A percentile compares a stretch with the other conserved stretches of the same genome.
phyloP scores from a whole-genome alignment of 2,113 vertebrate species.

The Tringa solitaria region DNA sequence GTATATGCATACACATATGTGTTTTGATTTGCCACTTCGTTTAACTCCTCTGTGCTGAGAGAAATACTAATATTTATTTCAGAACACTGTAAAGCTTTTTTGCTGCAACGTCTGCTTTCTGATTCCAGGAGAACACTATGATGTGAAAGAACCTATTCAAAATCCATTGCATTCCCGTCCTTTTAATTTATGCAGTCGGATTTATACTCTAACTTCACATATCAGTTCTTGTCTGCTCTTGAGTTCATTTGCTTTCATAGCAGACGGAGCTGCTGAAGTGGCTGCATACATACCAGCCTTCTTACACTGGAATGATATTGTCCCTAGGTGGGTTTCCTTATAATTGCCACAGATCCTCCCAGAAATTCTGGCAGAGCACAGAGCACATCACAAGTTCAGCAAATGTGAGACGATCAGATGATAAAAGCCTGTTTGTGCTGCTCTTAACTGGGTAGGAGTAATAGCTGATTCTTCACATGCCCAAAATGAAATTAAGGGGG shows the following conservation, averaged over 20 bases:
- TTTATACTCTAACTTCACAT: constrained; percentile 51
- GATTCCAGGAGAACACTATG: constrained; percentile 52
- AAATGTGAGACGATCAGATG: background rate
- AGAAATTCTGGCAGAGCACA: constrained; percentile 31
- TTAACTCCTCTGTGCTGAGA: constrained; percentile 56
- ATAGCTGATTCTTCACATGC: constrained; percentile 32
- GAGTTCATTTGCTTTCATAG: constrained; percentile 51
- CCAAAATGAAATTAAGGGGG: constrained; percentile 52
- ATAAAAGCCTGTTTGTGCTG: constrained; percentile 50
- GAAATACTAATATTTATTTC: constrained; percentile 60
- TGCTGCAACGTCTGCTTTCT: constrained; percentile 44
- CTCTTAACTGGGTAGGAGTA: background rate
- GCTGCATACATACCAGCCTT: background rate
- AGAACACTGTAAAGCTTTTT: constrained; percentile 48
- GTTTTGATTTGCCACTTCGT: constrained; percentile 50
- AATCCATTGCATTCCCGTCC: constrained; percentile 50
- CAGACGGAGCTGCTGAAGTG: constrained; percentile 50
- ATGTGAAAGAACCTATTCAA: constrained; percentile 70
- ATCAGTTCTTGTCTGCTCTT: constrained; percentile 56
- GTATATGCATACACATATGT: background rate
- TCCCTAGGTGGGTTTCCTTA: constrained; percentile 28
- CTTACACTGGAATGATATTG: constrained; percentile 52
- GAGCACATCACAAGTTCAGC: constrained; percentile 32
- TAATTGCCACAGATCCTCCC: constrained; percentile 47
- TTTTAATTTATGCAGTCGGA: constrained; percentile 60